Conservation (phyloP, 2,797 vertebrate species). For the Cynodonichthys magdalenae region DNA sequence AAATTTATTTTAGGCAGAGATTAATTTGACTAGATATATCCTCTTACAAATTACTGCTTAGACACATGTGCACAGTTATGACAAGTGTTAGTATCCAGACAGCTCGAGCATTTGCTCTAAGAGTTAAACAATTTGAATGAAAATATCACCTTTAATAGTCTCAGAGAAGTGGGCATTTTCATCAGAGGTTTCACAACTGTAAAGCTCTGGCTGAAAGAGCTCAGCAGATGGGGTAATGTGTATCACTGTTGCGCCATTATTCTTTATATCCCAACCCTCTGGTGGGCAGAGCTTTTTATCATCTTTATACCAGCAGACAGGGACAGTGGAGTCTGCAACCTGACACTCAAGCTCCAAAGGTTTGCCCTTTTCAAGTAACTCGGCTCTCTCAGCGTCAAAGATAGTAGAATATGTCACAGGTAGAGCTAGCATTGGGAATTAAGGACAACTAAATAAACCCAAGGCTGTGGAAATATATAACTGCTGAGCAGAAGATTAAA, state of each 20-base stretch:
- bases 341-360: conserved; percentile 86
- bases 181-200: conserved; percentile 80
- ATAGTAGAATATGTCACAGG: conserved; percentile 73
- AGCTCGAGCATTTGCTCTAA: conserved; percentile 56
- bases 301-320: conserved; percentile 86
- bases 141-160: conserved; percentile 88
- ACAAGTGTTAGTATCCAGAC: conserved; percentile 65
- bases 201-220: conserved; percentile 84
- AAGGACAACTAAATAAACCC: conserved; percentile 75
- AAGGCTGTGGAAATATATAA: conserved; percentile 55
- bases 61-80: conserved; percentile 38
- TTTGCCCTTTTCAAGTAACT: conserved; percentile 80
- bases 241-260: conserved; percentile 78
- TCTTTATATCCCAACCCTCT: conserved; percentile 81
- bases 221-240: conserved; percentile 81
- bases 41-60: conserved; percentile 55
- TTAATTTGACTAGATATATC: conserved; percentile 49
- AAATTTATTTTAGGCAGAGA: conserved; percentile 36
- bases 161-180: conserved; percentile 85
- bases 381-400: conserved; percentile 78
- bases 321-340: conserved; percentile 80
- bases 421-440: conserved; percentile 79
- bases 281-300: conserved; percentile 76
- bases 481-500: conserved; percentile 47
- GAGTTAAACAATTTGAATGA: conserved; percentile 52